Conservation (phyloP, 2,888 invertebrate genomes). For the Lucinisca nassula region DNA sequence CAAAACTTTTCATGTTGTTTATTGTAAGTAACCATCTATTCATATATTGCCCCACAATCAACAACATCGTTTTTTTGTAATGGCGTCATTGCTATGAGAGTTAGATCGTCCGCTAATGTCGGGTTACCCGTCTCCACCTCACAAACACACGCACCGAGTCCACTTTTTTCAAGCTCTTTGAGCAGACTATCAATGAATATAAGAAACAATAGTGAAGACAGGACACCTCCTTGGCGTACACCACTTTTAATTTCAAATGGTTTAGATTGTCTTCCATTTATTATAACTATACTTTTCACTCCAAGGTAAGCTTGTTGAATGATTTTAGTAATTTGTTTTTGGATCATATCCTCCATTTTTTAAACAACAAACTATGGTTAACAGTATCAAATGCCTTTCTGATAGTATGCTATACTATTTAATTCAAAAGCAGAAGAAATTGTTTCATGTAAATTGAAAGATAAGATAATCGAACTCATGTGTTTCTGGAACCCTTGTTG, state of each 20-base stretch:
- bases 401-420: neutral
- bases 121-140: too few species aligned
- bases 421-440: neutral
- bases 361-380: neutral
- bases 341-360: neutral
- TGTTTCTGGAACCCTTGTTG: neutral
- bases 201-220: neutral
- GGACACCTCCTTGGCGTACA: neutral
- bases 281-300: neutral
- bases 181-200: neutral
- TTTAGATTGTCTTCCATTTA: neutral
- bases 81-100: neutral
- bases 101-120: neutral
- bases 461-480: neutral
- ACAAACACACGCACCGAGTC: neutral
- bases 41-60: neutral
- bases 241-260: neutral
- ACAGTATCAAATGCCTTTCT: neutral
- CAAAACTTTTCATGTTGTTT: neutral
- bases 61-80: neutral
- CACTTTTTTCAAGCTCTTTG: neutral
- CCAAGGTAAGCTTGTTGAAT: neutral
- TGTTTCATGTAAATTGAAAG: neutral
- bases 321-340: neutral
- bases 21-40: too few species aligned